phyloP scores from a whole-genome alignment of 2,113 vertebrate genomes.

The Bagarius yarrelli region DNA sequence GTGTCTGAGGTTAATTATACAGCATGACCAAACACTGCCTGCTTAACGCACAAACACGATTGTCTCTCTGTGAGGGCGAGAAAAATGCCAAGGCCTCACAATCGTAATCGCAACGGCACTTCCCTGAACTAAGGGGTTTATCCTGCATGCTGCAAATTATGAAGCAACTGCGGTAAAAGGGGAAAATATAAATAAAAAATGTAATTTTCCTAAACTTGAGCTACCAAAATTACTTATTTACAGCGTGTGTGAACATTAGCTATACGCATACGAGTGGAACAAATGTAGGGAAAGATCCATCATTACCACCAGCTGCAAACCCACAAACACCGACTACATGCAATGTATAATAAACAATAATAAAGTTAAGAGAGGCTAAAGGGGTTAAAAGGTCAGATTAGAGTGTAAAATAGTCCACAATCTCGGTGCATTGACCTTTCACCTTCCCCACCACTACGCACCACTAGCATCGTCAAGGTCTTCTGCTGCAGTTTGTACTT shows the following conservation, averaged over 20 bases:
- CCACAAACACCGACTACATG: conserved; percentile 7
- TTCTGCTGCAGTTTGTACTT: conserved; percentile 54
- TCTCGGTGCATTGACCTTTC: neutral
- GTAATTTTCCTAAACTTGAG: conserved; percentile 1
- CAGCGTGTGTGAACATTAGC: conserved; percentile 14
- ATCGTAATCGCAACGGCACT: conserved; percentile 51
- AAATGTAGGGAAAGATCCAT: conserved; percentile 9
- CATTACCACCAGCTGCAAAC: conserved; percentile 19
- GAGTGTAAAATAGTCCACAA: neutral
- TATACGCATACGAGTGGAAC: conserved; percentile 9
- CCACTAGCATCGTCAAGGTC: conserved; percentile 38
- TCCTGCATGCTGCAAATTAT: conserved; percentile 33
- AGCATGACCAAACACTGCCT: neutral
- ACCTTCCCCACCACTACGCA: conserved; percentile 38
- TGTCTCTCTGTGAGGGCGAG: neutral
- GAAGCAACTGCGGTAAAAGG: neutral
- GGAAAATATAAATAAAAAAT: conserved; percentile 20
- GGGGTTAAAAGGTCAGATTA: neutral
- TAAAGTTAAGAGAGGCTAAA: neutral
- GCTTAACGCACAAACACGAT: neutral
- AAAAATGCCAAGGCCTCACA: conserved; percentile 7
- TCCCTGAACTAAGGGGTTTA: conserved; percentile 18
- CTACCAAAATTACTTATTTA: conserved; percentile 18
- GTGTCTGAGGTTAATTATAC: neutral
- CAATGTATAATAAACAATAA: neutral